Evolutionary conservation across 2,797 vertebrate species (phyloP).

Genomic region (Rhodeus uyekii): DNA sequence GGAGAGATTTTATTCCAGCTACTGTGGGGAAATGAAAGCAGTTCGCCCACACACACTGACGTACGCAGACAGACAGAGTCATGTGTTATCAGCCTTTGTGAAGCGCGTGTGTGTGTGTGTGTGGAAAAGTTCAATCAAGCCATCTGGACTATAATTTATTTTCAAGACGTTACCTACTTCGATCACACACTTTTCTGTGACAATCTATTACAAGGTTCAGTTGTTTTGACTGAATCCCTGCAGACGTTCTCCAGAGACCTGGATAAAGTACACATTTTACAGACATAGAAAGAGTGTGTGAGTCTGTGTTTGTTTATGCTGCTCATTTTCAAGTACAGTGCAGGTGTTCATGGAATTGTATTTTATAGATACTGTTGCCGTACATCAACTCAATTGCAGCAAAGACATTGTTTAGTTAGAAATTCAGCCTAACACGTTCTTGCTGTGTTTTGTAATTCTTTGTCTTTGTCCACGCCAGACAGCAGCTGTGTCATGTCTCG

Average conservation of each 20-base stretch:
- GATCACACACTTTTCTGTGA: not conserved
- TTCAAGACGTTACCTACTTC: conserved; percentile 8
- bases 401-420: not conserved
- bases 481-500: not conserved
- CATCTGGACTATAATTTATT: conserved; percentile 23
- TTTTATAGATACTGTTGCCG: not conserved
- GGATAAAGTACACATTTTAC: conserved; percentile 9
- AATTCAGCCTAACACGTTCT: not conserved
- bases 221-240: conserved; percentile 6
- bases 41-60: conserved; percentile 42
- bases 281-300: not conserved
- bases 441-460: not conserved
- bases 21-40: conserved; percentile 74
- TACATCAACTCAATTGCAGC: not conserved
- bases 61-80: conserved; percentile 27
- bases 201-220: conserved; percentile 15
- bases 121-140: conserved; percentile 14
- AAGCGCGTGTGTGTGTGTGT: not conserved
- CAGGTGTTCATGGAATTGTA: not conserved
- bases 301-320: not conserved
- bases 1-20: conserved; percentile 68
- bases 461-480: not conserved
- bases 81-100: conserved; percentile 8
- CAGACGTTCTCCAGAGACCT: not conserved
- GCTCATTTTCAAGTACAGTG: not conserved